phyloP scores from a whole-genome alignment of 2,797 vertebrate genomes.

The Centropyge bicolor region DNA sequence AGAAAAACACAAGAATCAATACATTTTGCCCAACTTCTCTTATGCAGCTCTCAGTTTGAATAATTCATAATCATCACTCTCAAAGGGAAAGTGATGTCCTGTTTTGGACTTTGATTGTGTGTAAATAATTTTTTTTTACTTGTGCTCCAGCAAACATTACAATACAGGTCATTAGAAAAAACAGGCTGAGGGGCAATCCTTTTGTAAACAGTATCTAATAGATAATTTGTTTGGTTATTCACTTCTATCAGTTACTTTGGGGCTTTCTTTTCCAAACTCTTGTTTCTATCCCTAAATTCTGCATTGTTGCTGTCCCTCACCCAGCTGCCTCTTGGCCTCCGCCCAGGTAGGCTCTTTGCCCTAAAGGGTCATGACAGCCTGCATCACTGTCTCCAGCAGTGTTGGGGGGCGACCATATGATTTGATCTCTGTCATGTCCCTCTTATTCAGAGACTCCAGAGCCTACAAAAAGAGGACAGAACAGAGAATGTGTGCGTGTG shows the following conservation, averaged over 20 bases:
- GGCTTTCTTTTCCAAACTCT: neutral
- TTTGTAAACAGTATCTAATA: neutral
- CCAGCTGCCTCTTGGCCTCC: conserved; percentile 93
- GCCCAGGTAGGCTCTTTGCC: conserved; percentile 92
- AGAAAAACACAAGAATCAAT: conserved; percentile 10
- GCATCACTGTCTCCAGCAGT: conserved; percentile 93
- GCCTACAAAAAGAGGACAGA: conserved; percentile 80
- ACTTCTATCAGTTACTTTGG: neutral
- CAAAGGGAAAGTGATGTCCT: neutral
- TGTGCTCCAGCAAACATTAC: neutral
- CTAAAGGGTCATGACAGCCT: conserved; percentile 93
- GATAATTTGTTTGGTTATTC: neutral
- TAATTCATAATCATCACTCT: neutral
- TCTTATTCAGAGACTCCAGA: conserved; percentile 93
- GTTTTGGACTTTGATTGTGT: neutral
- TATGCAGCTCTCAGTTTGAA: neutral
- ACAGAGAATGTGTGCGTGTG: neutral
- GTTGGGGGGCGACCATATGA: conserved; percentile 90
- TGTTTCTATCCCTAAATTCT: neutral
- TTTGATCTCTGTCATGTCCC: conserved; percentile 94
- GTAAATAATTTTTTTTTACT: no score
- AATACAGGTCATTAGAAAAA: neutral
- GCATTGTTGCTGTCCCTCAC: conserved; percentile 72
- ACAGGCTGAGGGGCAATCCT: neutral
- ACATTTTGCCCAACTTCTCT: neutral